Conservation (phyloP, 2,113 vertebrate species). For the Vidua macroura region DNA sequence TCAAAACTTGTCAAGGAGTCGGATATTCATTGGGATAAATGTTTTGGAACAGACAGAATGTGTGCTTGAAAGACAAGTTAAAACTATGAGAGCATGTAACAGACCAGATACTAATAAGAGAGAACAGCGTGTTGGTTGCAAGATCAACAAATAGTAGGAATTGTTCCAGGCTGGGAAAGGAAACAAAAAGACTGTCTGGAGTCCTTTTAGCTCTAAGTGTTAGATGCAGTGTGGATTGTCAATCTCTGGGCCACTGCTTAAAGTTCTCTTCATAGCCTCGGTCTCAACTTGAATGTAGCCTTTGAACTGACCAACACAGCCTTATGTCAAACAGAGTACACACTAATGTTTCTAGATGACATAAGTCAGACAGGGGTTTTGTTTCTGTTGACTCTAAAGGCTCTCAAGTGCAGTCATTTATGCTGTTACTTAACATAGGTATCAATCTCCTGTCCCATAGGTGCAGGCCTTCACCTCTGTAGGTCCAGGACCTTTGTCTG, state of each 20-base stretch:
- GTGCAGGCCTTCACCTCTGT: slow-evolving; percentile 70
- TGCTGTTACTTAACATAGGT: neutral
- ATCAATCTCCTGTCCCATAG: slow-evolving; percentile 33
- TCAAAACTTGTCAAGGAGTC: neutral
- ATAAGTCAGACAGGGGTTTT: neutral
- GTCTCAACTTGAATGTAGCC: neutral
- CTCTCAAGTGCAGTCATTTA: neutral
- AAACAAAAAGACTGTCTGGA: neutral
- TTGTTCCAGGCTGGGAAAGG: neutral
- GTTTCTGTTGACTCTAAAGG: neutral
- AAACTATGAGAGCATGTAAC: neutral
- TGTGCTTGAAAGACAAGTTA: neutral
- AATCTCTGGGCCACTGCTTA: neutral
- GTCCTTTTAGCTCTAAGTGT: neutral
- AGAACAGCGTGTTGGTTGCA: neutral
- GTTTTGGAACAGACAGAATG: accelerated
- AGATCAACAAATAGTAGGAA: neutral
- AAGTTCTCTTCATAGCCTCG: neutral
- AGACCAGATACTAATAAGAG: too few species aligned
- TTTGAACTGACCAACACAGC: neutral
- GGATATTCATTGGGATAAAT: neutral
- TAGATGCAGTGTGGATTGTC: neutral
- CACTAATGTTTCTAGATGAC: neutral
- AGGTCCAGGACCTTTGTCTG: slow-evolving; percentile 73
- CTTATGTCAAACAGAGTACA: neutral